phyloP scores from a whole-genome alignment of 2,888 invertebrate genomes.

The Andrena hattorfiana region DNA sequence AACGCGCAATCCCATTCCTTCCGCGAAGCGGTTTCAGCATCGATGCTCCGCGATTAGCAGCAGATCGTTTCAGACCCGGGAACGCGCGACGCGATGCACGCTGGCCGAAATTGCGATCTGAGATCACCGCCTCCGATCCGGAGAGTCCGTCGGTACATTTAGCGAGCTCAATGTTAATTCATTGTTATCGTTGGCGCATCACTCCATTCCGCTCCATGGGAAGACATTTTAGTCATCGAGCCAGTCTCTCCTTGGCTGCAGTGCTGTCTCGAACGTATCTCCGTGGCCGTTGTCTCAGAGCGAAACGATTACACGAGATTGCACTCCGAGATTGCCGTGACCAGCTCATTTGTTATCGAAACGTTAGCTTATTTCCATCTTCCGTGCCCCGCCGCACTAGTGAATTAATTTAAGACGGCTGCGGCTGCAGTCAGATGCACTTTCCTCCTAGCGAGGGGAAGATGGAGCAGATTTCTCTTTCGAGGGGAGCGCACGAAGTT shows the following conservation, averaged over 20 bases:
- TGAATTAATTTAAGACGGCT: conserved; percentile 8
- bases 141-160: background rate
- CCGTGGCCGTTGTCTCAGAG: conserved; percentile 3
- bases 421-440: conserved; percentile 4
- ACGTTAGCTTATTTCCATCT: conserved; percentile 16
- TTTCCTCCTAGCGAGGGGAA: background rate
- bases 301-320: conserved; percentile 34
- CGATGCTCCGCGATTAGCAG: conserved; percentile 16
- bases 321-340: conserved; percentile 5
- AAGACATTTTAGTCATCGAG: conserved; percentile 18
- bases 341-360: conserved; percentile 15
- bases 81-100: background rate
- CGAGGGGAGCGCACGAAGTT: no score
- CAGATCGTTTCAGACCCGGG: background rate
- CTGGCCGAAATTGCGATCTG: conserved; percentile 12
- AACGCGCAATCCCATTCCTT: conserved; percentile 1
- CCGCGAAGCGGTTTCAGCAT: background rate
- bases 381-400: background rate
- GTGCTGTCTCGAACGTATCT: background rate
- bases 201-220: background rate
- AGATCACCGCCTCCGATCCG: conserved; percentile 13
- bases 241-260: background rate
- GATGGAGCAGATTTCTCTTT: no score
- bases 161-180: conserved; percentile 14
- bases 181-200: conserved; percentile 21